Conservation (phyloP, 2,888 invertebrate genomes). For the Onthophagus sagittarius region DNA sequence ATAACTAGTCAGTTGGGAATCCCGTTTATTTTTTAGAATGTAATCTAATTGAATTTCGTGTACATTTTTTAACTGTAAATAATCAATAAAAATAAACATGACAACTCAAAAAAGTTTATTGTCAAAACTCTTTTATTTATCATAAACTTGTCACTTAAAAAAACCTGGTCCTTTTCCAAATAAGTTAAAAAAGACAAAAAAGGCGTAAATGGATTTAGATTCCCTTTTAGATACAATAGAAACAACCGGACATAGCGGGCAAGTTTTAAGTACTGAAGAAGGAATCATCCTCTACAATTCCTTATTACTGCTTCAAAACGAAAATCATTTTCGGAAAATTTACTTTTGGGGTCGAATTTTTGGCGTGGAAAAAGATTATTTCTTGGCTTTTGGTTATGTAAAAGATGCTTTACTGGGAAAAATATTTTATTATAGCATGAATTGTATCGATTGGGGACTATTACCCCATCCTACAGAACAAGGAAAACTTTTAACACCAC, state of each 20-base stretch:
- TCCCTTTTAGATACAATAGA: constrained; percentile 53
- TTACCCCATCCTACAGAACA: constrained; percentile 52
- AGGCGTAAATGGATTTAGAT: constrained; percentile 53
- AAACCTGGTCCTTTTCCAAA: background rate
- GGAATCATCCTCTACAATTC: constrained; percentile 72
- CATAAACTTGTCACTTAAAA: background rate
- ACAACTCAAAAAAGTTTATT: too few species aligned
- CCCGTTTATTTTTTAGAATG: background rate
- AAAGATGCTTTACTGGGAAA: constrained; percentile 69
- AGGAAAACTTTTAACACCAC: constrained; percentile 46
- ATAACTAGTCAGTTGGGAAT: background rate
- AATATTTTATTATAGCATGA: constrained; percentile 73
- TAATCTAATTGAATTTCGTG: background rate
- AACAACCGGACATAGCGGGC: constrained; percentile 60
- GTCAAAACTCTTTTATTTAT: background rate
- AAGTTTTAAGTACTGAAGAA: constrained; percentile 69
- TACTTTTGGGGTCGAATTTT: constrained; percentile 86
- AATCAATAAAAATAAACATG: background rate
- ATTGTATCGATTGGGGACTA: constrained; percentile 67
- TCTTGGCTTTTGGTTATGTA: constrained; percentile 74
- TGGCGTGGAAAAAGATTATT: constrained; percentile 75
- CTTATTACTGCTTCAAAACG: constrained; percentile 71
- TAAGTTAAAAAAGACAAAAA: constrained; percentile 4
- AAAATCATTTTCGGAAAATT: constrained; percentile 77
- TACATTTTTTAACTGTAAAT: background rate